Base-by-base conservation (phyloP, 1,140 invertebrate genomes). In the Drosophila triauraria region DNA sequence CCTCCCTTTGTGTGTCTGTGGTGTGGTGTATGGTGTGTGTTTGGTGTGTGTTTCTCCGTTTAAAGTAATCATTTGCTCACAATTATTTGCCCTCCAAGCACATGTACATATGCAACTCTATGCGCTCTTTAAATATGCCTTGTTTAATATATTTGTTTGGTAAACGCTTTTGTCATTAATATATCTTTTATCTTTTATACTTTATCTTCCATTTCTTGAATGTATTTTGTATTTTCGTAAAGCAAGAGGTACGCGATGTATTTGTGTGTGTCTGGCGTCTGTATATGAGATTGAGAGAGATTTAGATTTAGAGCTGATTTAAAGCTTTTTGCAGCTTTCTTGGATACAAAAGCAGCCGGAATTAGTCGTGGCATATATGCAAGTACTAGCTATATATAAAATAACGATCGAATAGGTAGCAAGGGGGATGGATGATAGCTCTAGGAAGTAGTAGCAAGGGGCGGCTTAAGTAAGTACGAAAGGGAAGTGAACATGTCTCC, bases 171-270 rank as follows among this genome's bases (percentile, higher is more conserved):
- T 78, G 58, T 78, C 65, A 59, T 74, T 82, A 75, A 74, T 86
- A 75, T 80, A 82, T 20, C 75, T 70, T 85, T 42, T 61, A 57
- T 51, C 60, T 58, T 60, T 79, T 75, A 63, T 74, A 80, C 46
- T 78, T 58, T 35, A 13, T 56, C 53, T 56, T 71, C 51, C 56
- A 69, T 69, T 65, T 65, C 35, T 64, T 67, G 23, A 59, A 58
- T 72, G 51, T 12, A 35, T 71, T 87, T 78, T 86, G 69, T 75
- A 72, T 75, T 82, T 74, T 88, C 64, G 75, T 90, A 90, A 90
- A 90, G 85, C 85, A 90, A 90, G 85, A 90, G 85, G 85, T 90
- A 90, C 85, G 85, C 85, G 59, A 90, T 90, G 85, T 88, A 88
- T 90, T 75, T 84, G 48, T 77, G 35, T 62, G 42, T 61, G 30